These are phyloP conservation scores for Sandelia bainsii DNA, from an alignment of 2,797 vertebrate species.

Conservation along the genomic window DNA sequence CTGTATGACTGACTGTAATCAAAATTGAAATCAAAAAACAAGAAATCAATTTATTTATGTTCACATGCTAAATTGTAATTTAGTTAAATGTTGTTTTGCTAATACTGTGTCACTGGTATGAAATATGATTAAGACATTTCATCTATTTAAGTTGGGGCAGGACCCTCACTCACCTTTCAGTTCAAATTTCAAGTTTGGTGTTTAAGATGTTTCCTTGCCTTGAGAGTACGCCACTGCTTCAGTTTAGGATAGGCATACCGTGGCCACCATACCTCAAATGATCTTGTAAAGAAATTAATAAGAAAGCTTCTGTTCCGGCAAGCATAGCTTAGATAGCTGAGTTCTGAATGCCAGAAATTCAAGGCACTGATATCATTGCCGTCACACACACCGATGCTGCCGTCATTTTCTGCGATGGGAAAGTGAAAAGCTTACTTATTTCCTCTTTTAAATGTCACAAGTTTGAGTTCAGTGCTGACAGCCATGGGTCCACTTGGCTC, in stretches of 20 bases:
- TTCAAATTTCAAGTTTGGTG: not conserved
- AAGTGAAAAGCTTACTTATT: conserved; percentile 35
- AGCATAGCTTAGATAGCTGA: not conserved
- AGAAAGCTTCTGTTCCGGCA: not conserved
- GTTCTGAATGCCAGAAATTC: conserved; percentile 11
- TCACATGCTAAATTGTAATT: too few species aligned
- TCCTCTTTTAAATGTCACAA: conserved; percentile 65
- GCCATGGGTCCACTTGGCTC: conserved; percentile 47
- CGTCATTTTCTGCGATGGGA: conserved; percentile 39
- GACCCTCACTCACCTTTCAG: not conserved
- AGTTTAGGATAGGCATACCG: not conserved
- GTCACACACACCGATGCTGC: conserved; percentile 34
- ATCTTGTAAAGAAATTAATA: not conserved
- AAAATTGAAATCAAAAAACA: too few species aligned
- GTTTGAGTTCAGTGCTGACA: conserved; percentile 47
- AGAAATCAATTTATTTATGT: too few species aligned
- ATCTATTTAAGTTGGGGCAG: too few species aligned
- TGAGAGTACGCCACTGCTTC: not conserved
- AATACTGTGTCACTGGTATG: not conserved
- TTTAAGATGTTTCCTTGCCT: not conserved
- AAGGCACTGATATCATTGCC: conserved; percentile 1
- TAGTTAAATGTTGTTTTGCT: too few species aligned
- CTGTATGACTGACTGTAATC: too few species aligned
- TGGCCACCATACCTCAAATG: not conserved
- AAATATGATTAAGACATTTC: too few species aligned